Conservation (phyloP, 2,113 vertebrate genomes). For the Cyprinodon variegatus region DNA sequence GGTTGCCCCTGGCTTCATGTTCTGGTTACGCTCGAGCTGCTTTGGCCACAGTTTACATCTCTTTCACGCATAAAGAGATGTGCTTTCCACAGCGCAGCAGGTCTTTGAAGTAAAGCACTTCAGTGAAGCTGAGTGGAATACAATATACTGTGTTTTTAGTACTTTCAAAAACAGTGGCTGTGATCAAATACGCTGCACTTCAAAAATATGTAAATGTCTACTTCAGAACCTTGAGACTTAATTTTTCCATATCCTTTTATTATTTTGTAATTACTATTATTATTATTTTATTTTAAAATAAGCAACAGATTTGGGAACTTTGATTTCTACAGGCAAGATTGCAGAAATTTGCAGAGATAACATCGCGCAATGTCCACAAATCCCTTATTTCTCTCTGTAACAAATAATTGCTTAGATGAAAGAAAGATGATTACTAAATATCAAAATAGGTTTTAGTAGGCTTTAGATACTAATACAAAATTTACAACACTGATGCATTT, state of each 20-base stretch:
- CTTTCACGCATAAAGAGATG: slow-evolving; percentile 9
- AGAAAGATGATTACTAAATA: not conserved
- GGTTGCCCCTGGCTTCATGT: slow-evolving; percentile 50
- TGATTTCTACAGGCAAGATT: slow-evolving; percentile 14
- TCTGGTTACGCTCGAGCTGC: slow-evolving; percentile 41
- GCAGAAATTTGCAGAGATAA: slow-evolving; percentile 32
- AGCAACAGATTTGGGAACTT: slow-evolving; percentile 34
- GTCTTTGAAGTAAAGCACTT: not conserved
- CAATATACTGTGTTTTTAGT: not conserved
- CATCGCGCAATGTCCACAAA: slow-evolving; percentile 37
- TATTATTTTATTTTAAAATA: slow-evolving; percentile 17
- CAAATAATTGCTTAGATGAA: slow-evolving; percentile 29
- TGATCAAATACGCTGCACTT: not conserved
- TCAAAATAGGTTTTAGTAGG: slow-evolving; percentile 2
- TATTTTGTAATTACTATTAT: slow-evolving; percentile 7
- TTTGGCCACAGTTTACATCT: slow-evolving; percentile 28
- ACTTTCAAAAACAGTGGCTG: not conserved
- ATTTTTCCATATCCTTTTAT: not conserved
- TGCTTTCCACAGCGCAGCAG: not conserved
- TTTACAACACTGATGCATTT: not conserved
- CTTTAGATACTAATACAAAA: slow-evolving; percentile 6
- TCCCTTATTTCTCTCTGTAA: slow-evolving; percentile 27
- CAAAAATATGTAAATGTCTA: not conserved
- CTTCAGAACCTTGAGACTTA: not conserved
- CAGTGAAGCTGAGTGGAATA: not conserved